These are phyloP conservation scores for Dipodomys stephensi DNA, from an alignment of 2,113 vertebrate species.

Conservation along the genomic window DNA sequence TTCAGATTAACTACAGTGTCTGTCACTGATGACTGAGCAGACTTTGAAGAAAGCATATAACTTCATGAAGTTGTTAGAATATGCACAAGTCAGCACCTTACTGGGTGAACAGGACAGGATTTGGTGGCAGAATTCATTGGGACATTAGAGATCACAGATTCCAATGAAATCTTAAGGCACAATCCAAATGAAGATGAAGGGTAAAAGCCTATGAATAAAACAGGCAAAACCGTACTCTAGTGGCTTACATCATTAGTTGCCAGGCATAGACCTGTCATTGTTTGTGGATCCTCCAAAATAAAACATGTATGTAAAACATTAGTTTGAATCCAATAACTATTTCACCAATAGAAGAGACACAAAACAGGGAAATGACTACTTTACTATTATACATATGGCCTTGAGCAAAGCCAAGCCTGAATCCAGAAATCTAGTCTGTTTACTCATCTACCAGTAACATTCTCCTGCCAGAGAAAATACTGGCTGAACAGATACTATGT, in stretches of 20 bases:
- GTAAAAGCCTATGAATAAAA: not conserved
- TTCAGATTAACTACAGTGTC: not conserved
- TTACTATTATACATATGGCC: not conserved
- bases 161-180: slow-evolving; percentile 11
- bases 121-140: not conserved
- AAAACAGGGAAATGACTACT: not conserved
- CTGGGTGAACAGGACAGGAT: too few relatives aligned
- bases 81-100: not conserved
- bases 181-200: not conserved
- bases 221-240: not conserved
- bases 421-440: slow-evolving; percentile 12
- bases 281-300: not conserved
- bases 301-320: not conserved
- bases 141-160: not conserved
- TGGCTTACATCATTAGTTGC: not conserved
- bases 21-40: not conserved
- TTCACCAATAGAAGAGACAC: not conserved
- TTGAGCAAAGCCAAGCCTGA: not conserved
- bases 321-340: not conserved
- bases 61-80: not conserved
- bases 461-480: not conserved
- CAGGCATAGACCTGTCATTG: not conserved
- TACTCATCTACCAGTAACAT: not conserved
- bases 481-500: not conserved
- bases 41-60: not conserved